Evolutionary conservation across 2,888 invertebrate genomes (phyloP).

Genomic region (Brenthis hecate): DNA sequence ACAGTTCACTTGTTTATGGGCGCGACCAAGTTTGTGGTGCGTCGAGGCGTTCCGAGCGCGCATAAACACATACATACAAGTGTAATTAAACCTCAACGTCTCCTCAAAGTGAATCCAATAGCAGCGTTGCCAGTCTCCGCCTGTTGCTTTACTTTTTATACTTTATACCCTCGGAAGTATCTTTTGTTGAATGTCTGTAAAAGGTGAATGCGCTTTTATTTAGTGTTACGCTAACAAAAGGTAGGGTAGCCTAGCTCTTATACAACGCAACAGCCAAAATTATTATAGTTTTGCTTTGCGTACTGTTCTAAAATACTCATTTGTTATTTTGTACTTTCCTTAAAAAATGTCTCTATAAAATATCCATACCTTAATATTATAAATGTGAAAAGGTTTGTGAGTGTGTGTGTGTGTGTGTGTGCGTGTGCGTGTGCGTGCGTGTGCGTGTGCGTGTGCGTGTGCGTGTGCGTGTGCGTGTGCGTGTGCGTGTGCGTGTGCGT

Average conservation of each 20-base stretch:
- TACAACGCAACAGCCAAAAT: background rate
- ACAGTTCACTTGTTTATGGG: constrained; percentile 57
- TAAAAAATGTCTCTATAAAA: too few relatives aligned
- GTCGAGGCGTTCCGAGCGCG: constrained; percentile 30
- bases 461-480: too few relatives aligned
- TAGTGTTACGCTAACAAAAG: background rate
- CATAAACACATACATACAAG: constrained; percentile 33
- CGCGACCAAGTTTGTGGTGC: constrained; percentile 61
- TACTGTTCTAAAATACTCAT: too few relatives aligned
- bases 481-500: too few relatives aligned
- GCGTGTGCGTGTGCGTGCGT: too few relatives aligned
- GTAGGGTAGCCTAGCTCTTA: background rate
- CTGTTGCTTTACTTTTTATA: constrained; percentile 26
- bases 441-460: too few relatives aligned
- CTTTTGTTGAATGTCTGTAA: constrained; percentile 16
- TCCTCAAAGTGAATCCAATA: constrained; percentile 36
- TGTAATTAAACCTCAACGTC: constrained; percentile 39
- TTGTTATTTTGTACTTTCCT: too few relatives aligned
- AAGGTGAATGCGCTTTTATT: background rate
- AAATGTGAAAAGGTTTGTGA: too few relatives aligned
- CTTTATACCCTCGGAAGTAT: constrained; percentile 8
- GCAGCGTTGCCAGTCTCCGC: constrained; percentile 24
- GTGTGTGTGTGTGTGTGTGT: too few relatives aligned
- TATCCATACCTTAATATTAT: too few relatives aligned
- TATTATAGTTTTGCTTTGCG: too few relatives aligned